Evolutionary conservation across 2,113 vertebrate genomes (phyloP).

Genomic region (Pterocles orientalis): DNA sequence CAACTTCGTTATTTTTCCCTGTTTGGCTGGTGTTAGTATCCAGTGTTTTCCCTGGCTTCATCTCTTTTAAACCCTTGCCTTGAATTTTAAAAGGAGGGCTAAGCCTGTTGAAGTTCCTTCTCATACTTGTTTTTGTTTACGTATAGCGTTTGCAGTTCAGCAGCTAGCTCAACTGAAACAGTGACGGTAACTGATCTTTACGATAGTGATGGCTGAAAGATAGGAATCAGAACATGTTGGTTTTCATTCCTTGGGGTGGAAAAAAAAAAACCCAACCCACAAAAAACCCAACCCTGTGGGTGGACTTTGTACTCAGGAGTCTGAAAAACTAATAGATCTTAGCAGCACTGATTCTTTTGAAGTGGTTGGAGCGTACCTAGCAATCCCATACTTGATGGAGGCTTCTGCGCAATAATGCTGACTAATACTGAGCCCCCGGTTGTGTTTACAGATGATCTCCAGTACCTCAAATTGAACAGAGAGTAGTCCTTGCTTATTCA

Average conservation of each 20-base stretch:
- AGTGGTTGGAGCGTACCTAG: background rate
- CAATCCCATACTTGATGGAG: background rate
- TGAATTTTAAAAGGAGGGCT: constrained; percentile 58
- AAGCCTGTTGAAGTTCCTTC: constrained; percentile 15
- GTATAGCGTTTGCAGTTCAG: constrained; percentile 13
- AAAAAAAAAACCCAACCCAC: background rate
- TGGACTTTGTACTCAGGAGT: background rate
- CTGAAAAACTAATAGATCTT: background rate
- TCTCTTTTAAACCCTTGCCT: constrained; percentile 52
- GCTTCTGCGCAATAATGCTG: background rate
- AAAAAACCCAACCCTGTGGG: background rate
- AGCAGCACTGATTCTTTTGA: background rate
- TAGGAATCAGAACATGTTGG: background rate
- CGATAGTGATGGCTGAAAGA: background rate
- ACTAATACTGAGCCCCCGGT: background rate
- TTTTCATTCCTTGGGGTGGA: background rate
- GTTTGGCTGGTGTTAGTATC: constrained; percentile 44
- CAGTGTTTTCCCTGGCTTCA: constrained; percentile 58
- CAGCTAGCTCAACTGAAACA: constrained; percentile 26
- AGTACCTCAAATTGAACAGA: background rate
- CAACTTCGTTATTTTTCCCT: constrained; percentile 50
- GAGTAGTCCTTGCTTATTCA: background rate
- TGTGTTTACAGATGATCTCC: background rate
- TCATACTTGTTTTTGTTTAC: constrained; percentile 57
- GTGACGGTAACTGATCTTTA: background rate